A percentile compares a stretch with the other conserved stretches of the same genome.
These are phyloP conservation scores for Ciconia maguari DNA, from an alignment of 2,113 vertebrate species.

Conservation along the genomic window DNA sequence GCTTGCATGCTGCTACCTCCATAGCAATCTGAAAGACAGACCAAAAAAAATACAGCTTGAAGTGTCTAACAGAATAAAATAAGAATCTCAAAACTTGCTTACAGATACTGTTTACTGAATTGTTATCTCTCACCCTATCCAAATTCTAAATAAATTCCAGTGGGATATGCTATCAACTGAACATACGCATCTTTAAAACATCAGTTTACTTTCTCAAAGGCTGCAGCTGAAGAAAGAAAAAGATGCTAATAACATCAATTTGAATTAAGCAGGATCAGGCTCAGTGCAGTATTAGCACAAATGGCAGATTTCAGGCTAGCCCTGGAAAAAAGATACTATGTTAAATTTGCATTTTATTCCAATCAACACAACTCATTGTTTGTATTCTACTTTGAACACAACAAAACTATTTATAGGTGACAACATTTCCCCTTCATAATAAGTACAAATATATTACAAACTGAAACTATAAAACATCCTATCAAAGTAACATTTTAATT, in stretches of 20 bases:
- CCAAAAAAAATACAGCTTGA: not conserved
- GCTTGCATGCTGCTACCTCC: conserved; percentile 89
- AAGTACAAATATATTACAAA: not conserved
- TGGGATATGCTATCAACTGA: not conserved
- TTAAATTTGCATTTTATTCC: not conserved
- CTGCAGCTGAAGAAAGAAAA: not conserved
- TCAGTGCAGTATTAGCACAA: not conserved
- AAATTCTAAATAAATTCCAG: not conserved
- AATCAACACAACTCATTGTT: not conserved
- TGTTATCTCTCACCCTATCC: not conserved
- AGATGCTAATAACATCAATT: not conserved
- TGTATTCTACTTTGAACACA: not conserved
- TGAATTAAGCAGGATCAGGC: not conserved
- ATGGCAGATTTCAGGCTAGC: not conserved
- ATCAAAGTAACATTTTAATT: not conserved
- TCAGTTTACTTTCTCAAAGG: not conserved
- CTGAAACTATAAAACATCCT: not conserved
- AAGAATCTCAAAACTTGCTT: not conserved
- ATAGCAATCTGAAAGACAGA: conserved; percentile 76
- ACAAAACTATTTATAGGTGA: not conserved
- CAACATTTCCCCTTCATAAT: not conserved
- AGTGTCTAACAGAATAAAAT: not conserved
- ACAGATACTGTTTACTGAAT: not conserved
- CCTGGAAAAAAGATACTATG: not conserved
- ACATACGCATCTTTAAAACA: not conserved